Percentiles rank a stretch among this genome's conserved stretches.
Conservation (phyloP, 1,140 invertebrate species). For the Mylabris phalerata region DNA sequence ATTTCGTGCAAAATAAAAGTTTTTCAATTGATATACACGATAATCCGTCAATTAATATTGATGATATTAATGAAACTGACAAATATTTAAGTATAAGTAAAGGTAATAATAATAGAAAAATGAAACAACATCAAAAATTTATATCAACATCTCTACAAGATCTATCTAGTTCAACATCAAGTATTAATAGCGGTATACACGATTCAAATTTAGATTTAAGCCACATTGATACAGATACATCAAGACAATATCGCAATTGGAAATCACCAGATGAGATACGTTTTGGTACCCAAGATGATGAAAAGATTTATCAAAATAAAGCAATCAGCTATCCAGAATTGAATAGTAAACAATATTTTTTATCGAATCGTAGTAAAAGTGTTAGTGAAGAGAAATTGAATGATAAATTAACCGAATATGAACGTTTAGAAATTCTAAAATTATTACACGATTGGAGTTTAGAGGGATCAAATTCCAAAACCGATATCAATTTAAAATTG, state of each 20-base stretch:
- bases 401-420: constrained; percentile 42
- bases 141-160: constrained; percentile 37
- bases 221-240: constrained; percentile 37
- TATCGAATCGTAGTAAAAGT: constrained; percentile 28
- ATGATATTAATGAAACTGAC: constrained; percentile 27
- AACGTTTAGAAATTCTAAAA: constrained; percentile 47
- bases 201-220: constrained; percentile 39
- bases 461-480: constrained; percentile 42
- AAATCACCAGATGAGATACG: constrained; percentile 50
- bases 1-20: constrained; percentile 34
- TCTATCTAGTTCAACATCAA: constrained; percentile 40
- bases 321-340: constrained; percentile 32
- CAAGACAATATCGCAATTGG: constrained; percentile 44
- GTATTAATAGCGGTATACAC: constrained; percentile 38
- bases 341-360: not conserved
- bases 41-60: constrained; percentile 24
- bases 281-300: constrained; percentile 46
- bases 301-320: constrained; percentile 49
- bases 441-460: constrained; percentile 49
- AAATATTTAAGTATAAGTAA: constrained; percentile 28
- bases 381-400: constrained; percentile 33
- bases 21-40: constrained; percentile 34
- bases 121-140: constrained; percentile 21
- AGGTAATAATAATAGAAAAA: constrained; percentile 17
- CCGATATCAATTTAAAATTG: constrained; percentile 28